Evolutionary conservation across 35 echinoderm and acorn worm genomes (phyloP).

Genomic region (Chiridota heheva): DNA sequence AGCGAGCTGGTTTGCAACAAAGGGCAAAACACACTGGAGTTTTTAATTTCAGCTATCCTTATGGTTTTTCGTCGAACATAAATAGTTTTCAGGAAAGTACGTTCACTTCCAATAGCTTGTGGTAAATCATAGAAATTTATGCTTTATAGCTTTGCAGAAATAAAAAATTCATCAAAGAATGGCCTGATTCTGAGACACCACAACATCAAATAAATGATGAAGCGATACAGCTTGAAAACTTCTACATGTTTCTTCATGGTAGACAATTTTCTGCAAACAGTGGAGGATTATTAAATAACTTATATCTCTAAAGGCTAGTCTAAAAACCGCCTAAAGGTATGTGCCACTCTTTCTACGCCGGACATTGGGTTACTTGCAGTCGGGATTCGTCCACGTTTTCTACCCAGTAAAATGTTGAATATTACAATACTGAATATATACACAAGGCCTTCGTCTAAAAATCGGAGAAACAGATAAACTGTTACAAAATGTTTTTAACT

Average conservation of each 20-base stretch:
- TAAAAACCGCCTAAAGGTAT: neutral
- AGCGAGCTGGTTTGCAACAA: neutral
- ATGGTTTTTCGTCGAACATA: neutral
- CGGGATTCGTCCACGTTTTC: neutral
- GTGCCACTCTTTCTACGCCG: neutral
- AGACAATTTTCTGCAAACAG: constrained; percentile 18
- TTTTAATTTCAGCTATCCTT: neutral
- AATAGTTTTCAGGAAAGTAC: neutral
- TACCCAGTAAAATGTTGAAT: neutral
- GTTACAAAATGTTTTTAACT: too few relatives aligned
- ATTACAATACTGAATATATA: neutral
- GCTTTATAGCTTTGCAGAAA: constrained; percentile 6
- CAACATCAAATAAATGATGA: constrained; percentile 11
- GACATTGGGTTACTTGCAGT: neutral
- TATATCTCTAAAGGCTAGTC: neutral
- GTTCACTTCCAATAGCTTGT: neutral
- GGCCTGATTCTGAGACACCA: neutral
- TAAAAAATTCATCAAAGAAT: neutral
- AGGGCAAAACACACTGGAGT: neutral
- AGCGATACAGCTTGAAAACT: neutral
- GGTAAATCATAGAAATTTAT: neutral
- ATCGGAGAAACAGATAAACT: neutral
- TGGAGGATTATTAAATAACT: neutral
- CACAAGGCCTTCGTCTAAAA: neutral
- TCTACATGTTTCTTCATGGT: constrained; percentile 11